phyloP scores from a whole-genome alignment of 53 echinoderm and acorn worm species.

The Arbacia lixula region DNA sequence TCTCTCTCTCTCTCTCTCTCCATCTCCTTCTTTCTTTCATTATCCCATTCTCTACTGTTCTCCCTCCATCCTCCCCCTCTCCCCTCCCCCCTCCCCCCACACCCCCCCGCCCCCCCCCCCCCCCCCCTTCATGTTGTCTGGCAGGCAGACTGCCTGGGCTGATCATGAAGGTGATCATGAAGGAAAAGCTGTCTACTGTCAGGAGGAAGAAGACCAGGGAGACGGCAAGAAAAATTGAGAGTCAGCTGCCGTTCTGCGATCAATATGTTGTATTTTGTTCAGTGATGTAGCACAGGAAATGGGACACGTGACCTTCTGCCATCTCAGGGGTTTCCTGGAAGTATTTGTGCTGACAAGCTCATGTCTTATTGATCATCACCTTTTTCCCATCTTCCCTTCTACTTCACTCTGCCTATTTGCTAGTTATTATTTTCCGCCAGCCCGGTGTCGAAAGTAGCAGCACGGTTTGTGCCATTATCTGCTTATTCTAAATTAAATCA shows the following conservation, averaged over 20 bases:
- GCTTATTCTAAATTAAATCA: too few species aligned
- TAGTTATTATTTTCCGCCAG: too few species aligned
- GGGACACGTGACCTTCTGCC: conserved; percentile 5
- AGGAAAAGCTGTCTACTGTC: not conserved
- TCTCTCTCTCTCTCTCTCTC: not conserved
- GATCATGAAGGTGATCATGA: not conserved
- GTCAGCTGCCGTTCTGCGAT: conserved; percentile 31
- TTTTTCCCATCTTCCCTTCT: not conserved
- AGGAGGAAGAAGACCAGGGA: conserved; percentile 23
- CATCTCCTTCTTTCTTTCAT: not conserved
- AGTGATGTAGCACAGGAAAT: conserved; percentile 12
- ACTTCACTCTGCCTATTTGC: too few species aligned
- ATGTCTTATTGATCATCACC: conserved; percentile 18
- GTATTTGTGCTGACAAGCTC: not conserved
- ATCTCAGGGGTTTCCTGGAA: conserved; percentile 8
- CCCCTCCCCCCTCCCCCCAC: not conserved
- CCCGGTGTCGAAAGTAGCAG: too few species aligned
- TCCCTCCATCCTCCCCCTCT: not conserved
- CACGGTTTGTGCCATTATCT: too few species aligned
- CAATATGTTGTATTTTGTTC: conserved; percentile 33
- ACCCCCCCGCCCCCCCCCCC: not conserved
- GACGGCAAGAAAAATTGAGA: conserved; percentile 8
- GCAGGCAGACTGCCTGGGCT: not conserved
- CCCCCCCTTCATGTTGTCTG: not conserved
- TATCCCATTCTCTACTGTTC: not conserved